Conservation (phyloP, 2,113 vertebrate genomes). For the Colossoma macropomum region DNA sequence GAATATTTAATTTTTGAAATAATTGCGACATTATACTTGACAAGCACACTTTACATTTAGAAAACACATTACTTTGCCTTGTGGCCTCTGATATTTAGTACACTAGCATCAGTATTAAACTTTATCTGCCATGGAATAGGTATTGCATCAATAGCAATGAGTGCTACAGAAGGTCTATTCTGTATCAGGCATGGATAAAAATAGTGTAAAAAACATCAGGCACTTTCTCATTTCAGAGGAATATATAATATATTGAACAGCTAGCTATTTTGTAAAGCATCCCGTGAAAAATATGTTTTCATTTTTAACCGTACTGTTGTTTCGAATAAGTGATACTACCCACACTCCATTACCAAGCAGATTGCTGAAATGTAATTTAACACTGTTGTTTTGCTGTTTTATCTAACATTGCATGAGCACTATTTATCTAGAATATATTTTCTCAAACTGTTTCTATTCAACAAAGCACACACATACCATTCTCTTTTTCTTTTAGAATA, state of each 20-base stretch:
- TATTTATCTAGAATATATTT: not conserved
- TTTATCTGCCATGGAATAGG: too few species aligned
- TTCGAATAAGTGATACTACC: not conserved
- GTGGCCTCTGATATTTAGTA: too few species aligned
- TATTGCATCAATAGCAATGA: too few species aligned
- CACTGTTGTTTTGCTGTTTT: not conserved
- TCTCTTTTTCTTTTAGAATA: not conserved
- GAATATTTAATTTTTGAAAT: too few species aligned
- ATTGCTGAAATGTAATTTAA: slow-evolving; percentile 21
- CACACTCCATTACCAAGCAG: slow-evolving; percentile 17
- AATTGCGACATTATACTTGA: too few species aligned
- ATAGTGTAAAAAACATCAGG: too few species aligned
- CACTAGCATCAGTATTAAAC: too few species aligned
- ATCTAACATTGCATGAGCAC: not conserved
- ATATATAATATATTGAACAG: not conserved
- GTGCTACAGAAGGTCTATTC: too few species aligned
- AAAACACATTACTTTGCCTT: too few species aligned
- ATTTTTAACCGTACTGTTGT: slow-evolving; percentile 18
- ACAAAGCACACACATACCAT: not conserved
- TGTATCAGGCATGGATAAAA: too few species aligned
- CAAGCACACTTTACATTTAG: too few species aligned
- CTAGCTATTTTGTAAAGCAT: slow-evolving; percentile 15
- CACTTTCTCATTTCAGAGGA: too few species aligned
- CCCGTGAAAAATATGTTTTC: slow-evolving; percentile 8
- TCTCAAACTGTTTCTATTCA: not conserved